Evolutionary conservation across 2,888 invertebrate genomes (phyloP), one percentile per base, ranked within the genome.

Genomic region (Pomacea canaliculata): DNA sequence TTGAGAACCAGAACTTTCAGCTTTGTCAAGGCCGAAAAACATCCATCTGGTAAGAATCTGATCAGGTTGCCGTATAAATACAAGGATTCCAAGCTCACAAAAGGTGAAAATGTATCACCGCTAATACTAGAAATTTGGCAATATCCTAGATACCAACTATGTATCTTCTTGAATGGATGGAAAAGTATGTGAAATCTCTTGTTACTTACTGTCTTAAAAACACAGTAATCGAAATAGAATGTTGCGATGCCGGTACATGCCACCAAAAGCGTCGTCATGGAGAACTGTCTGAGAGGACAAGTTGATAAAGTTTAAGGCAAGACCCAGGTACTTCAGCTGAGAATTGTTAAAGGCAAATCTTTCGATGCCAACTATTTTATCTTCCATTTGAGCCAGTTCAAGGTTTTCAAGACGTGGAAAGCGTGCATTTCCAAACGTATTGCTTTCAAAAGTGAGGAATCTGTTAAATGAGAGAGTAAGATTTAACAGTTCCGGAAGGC

Each of bases 61-160:
- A 79, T 77, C 12, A 27, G 62, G 56, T 79, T 79, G 19, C 56
- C 56, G 23, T 71, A 67, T 1, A 79, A 66, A 51, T 56, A 73
- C 19, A 79, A 51, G 10, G 19, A 71, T 18, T 59, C 16, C 7
- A 79, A 23, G 0, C 63, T 49, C 8, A 9, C 12, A 37, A 79
- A 46, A 12, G 27, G 62, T 0, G 60, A 48, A 23, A 79, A 76
- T 0, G 75, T 74, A 63, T 60, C 56, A 7, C 56, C 19, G 3
- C 77, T 65, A 18, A 79, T 59, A 19, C 12, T 7, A 4, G 10
- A 13, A 19, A 79, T 49, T n/a, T 59, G 48, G 46, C 66, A 51
- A 0, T 66, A 56, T 19, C 69, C 19, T 5, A 77, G n/a, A 70
- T 71, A 66, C 23, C 79, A 59, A 19, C 68, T 73, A 18, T 27